Base-by-base conservation (phyloP, 2,113 vertebrate genomes). In the Catharus bicknelli region DNA sequence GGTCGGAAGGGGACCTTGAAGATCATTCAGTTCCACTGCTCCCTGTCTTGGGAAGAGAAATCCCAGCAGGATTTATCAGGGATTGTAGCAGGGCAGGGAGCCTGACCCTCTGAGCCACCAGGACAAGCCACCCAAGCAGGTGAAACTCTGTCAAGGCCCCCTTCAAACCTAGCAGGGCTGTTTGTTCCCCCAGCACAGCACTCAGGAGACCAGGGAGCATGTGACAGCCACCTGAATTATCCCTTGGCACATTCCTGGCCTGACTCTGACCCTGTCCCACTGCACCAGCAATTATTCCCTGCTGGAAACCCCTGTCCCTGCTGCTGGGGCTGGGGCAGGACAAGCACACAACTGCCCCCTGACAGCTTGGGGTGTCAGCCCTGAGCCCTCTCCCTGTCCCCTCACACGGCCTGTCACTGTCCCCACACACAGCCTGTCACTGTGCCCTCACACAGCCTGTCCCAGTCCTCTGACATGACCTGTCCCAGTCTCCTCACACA, bases 211-310 rank as follows among this genome's bases (percentile, higher is more conserved):
- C 3, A 0, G 18, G 10, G 13, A 5, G 15, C 11, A 0, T 40
- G 3, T 0, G 0, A 20, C 11, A 22, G 5, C 3, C 7, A 13
- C 45, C 72, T 1, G 17, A 8, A 5, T 1, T 0, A 36, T 2
- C 64, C 11, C 54, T 2, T 0, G 27, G 3, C 22, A 1, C 0
- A 10, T 53, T 55, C 2, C 48, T 4, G 58, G 30, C 86, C 43
- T 8, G 3, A 4, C 67, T 4, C 45, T 3, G 10, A 2, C 30
- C 14, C 3, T 0, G 10, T 1, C 43, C 34, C 15, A 5, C 29
- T 0, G 20, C 55, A 4, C 7, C 80, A 5, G 43, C 59, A 1
- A 5, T 1, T 2, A 11, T 2, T 7, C 38, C 48, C 58, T 10
- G 78, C 40, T 4, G 32, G 38, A 6, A 43, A 26, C 1, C 40